Evolutionary conservation across 2,797 vertebrate genomes (phyloP), one percentile per base, ranked within the genome.

Genomic region (Lutjanus argentimaculatus): DNA sequence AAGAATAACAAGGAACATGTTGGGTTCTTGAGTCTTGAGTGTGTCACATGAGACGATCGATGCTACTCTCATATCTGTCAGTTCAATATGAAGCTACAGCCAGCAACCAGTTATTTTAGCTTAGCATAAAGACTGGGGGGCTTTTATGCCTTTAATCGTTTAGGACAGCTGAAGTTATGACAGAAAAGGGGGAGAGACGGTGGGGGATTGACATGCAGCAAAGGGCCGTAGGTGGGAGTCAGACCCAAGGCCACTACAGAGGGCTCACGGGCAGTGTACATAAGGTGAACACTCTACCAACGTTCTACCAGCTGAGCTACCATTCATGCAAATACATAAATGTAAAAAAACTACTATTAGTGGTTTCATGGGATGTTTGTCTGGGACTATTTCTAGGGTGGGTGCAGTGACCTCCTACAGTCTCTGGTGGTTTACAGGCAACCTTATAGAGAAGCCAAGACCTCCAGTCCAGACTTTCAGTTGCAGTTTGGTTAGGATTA

Each of bases 21-120:
- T 42, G 15, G 17, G 52, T 65, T 67, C 48, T 58, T 67, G 40
- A 9, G 19, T 4, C 30, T 36, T 36, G 30, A 36, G 30, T 36
- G 30, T 46, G 45, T 68, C 7, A 25, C 17, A 17, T 25, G 9
- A 63, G 40, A 46, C 25, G 16, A 67, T 46, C 7, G 8, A 51
- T 30, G 40, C n/a, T 25, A 15, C 11, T 74, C 13, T 19, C 7
- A 22, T 19, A 57, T 56, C 36, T 40, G 8, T 0, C 12, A 4
- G 10, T 66, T 61, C 57, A 49, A 57, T 57, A 57, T 57, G 36
- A 76, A 45, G 45, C 25, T 22, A 57, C 45, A 21, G 25, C 14
- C 22, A 17, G 36, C 19, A 58, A 9, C 22, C 55, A n/a, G 11
- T 30, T 63, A 11, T 22, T 11, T 51, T 51, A 42, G 7, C 30